Base-by-base conservation (phyloP, 2,888 invertebrate genomes). In the Nomada ferruginata region DNA sequence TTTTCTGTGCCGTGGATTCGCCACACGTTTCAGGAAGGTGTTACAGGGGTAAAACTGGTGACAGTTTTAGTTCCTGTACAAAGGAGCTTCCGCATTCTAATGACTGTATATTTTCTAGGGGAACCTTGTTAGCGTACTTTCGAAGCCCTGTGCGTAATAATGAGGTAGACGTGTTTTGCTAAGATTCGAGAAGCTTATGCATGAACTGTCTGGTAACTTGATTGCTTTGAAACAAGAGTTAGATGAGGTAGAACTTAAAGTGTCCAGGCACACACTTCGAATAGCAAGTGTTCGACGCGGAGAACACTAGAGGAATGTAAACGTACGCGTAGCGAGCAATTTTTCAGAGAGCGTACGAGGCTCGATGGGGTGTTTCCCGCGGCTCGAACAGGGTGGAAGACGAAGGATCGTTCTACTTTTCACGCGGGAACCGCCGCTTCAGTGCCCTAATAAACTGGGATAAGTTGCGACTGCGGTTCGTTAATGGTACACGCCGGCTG, bases 381-480 rank as follows among this genome's bases (percentile, higher is more conserved):
- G 23, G 23, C n/a, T 50, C 11, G 42, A 59, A 52, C 26, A 36
- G 60, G 52, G 53, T 15, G 53, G 47, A 59, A 68, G 47, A 23
- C 70, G 20, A 70, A 70, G 68, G 52, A 53, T 70, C 59, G 57
- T 42, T 59, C 59, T 42, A 52, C 44, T 70, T 79, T 64, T 70
- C 59, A 44, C 47, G 52, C 42, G 53, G 23, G 75, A 44, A 60
- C 26, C 23, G 44, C 61, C 61, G 65, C 20, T 53, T 60, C 64
- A 26, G 53, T 61, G 63, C 13, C 44, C 52, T 60, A 79, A 74
- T 74, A 73, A 70, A 74, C 57, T 23, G 60, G 69, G 66, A 71
- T 64, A 76, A 80, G 55, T 80, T 52, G 80, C 63, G 15, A 68
- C 42, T 71, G 64, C 68, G 71, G 80, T 72, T 76, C 75, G 60